Evolutionary conservation across 2,797 vertebrate species (phyloP), one percentile per base, ranked within the genome.

Genomic region (Limnodromus scolopaceus): DNA sequence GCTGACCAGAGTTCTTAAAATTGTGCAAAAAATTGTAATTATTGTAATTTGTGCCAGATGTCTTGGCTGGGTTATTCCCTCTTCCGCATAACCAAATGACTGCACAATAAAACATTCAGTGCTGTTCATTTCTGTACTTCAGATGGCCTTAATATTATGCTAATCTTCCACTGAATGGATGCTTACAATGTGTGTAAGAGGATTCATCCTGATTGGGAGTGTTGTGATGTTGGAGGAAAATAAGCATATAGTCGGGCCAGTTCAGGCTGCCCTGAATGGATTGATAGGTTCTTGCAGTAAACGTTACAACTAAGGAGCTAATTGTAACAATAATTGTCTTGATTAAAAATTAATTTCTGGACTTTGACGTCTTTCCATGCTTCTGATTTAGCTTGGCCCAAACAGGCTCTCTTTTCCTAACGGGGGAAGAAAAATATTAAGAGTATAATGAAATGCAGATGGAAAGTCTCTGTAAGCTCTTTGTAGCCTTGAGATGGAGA

Each of bases 61-160:
- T 79, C 96, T 94, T 93, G 86, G 61, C 84, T 92, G 80, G n/a
- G 22, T 95, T 95, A 41, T 71, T 96, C 80, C 71, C 53, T 95
- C 89, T 96, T 89, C 83, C 0, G 18, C 75, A 68, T 79, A 92
- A 78, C 63, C 18, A 55, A 91, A 68, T 74, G 77, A 65, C 61
- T 95, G 43, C 75, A 71, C 93, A 72, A 84, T 90, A 84, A 91
- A 89, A 72, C 64, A 63, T 63, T 87, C 84, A 20, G 53, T 94
- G 84, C 66, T 97, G 70, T 90, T 96, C 38, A 48, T 92, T 95
- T 96, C 91, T 97, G 64, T 94, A 87, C 53, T 95, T 93, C 84
- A 92, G n/a, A 68, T 70, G 71, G 85, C 89, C 89, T 93, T 95
- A 92, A 71, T 97, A 83, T 96, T 96, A 95, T 83, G 88, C 65